Base-by-base conservation (phyloP, 1,140 invertebrate genomes). In the Drosophila gunungcola region DNA sequence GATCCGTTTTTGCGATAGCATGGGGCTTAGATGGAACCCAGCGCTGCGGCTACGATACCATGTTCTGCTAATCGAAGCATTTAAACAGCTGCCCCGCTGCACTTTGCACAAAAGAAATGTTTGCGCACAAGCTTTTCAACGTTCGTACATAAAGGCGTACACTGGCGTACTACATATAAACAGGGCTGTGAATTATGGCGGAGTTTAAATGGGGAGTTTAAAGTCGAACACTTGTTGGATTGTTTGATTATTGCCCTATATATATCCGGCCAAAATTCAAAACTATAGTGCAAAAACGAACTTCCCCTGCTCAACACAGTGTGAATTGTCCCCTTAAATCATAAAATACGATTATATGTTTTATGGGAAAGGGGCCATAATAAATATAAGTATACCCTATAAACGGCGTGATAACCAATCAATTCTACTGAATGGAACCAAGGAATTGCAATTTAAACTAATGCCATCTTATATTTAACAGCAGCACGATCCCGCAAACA, bases 21-120 rank as follows among this genome's bases (percentile, higher is more conserved):
- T 13, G 10, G 32, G 10, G 32, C 57, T 62, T 63, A 64, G 63
- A 67, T 63, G 51, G 63, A 67, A 63, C 34, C 10, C 27, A 58
- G 25, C 36, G 58, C 3, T 27, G 3, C 4, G 42, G 58, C 3
- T 27, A 3, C 4, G 42, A 39, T 43, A 43, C 9, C 11, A 53
- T 42, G 38, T 63, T 73, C 27, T 21, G 70, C 41, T 43, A 57
- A 52, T 73, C 53, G 52, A 41, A 48, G 29, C 68, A 65, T 75
- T 75, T 75, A 75, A 57, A 75, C 73, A 75, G 73, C 73, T 75
- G 73, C 29, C 72, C 48, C 42, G 45, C 42, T 45, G 52, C 72
- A 54, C 12, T 42, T 46, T 7, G 38, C 5, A 75, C 72, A 57
- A 67, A 75, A 55, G 61, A 75, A 67, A 75, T 67, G 72, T 75